A percentile compares a stretch with the other conserved stretches of the same genome.
phyloP scores from a whole-genome alignment of 2,113 vertebrate genomes.

The Acrocephalus arundinaceus region DNA sequence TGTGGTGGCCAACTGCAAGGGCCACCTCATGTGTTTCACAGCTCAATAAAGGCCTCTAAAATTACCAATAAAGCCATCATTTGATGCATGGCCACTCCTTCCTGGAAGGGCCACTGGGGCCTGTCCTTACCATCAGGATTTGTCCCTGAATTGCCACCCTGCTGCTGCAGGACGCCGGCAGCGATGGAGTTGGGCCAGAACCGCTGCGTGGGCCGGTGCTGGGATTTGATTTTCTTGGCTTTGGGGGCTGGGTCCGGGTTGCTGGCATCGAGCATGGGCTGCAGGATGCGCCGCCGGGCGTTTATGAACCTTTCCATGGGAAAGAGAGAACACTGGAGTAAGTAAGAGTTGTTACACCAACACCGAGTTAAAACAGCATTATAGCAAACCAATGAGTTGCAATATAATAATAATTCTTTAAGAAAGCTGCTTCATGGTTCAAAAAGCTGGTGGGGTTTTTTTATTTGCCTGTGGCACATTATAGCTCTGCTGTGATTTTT shows the following conservation, averaged over 20 bases:
- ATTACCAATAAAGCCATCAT: not conserved
- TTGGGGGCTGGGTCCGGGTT: conserved; percentile 97
- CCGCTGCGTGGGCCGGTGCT: conserved; percentile 95
- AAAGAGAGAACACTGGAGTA: accelerated
- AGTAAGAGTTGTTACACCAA: accelerated
- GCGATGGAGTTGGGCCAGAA: conserved; percentile 99
- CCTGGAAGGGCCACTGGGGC: not conserved
- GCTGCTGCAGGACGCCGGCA: conserved; percentile 91
- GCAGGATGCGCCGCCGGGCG: conserved; percentile 93
- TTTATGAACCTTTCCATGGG: conserved; percentile 88
- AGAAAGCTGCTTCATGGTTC: not conserved
- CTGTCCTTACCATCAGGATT: conserved; percentile 86
- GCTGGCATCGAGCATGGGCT: conserved; percentile 97
- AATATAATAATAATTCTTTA: not conserved
- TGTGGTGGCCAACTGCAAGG: not conserved
- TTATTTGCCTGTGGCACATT: not conserved
- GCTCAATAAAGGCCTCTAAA: not conserved
- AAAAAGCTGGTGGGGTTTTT: not conserved
- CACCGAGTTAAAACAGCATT: accelerated
- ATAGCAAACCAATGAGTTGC: accelerated
- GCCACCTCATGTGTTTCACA: not conserved
- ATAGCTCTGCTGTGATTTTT: not conserved
- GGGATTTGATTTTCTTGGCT: conserved; percentile 99
- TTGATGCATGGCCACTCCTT: not conserved
- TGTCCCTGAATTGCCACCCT: conserved; percentile 82